Conservation (phyloP, 1,140 invertebrate genomes). For the Leptinotarsa undecemlineata region DNA sequence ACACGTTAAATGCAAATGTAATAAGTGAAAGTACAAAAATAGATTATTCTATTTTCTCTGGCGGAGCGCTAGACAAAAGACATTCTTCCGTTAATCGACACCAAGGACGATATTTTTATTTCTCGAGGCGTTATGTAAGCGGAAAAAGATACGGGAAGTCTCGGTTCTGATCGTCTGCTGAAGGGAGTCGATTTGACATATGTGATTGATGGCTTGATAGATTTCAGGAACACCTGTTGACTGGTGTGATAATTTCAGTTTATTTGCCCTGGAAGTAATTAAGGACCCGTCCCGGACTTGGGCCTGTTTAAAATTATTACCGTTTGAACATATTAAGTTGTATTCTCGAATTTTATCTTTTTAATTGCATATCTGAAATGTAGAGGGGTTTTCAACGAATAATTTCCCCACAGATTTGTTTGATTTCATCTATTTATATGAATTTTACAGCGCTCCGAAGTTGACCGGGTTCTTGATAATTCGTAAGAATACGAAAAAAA, state of each 20-base stretch:
- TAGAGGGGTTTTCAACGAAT: too few species aligned
- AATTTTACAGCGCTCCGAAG: too few species aligned
- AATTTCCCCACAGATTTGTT: too few species aligned
- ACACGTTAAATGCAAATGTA: conserved; percentile 59
- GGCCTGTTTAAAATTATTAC: background rate
- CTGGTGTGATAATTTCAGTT: background rate
- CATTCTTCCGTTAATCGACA: conserved; percentile 15
- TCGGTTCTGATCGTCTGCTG: background rate
- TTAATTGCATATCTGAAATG: too few species aligned
- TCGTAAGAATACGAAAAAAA: too few species aligned
- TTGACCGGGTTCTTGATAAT: too few species aligned
- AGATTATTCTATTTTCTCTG: conserved; percentile 5
- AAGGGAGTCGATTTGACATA: background rate
- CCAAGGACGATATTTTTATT: conserved; percentile 7
- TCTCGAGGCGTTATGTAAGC: background rate
- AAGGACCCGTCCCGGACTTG: background rate
- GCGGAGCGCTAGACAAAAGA: background rate
- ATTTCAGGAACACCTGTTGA: background rate
- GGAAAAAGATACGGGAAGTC: conserved; percentile 10
- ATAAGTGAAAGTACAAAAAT: conserved; percentile 14
- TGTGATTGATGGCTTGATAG: background rate
- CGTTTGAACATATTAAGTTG: too few species aligned
- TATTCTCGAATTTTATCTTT: too few species aligned
- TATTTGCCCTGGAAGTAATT: background rate
- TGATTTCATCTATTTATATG: too few species aligned